These are phyloP conservation scores for Eristalis tenax DNA, from an alignment of 2,888 invertebrate genomes.

Conservation along the genomic window DNA sequence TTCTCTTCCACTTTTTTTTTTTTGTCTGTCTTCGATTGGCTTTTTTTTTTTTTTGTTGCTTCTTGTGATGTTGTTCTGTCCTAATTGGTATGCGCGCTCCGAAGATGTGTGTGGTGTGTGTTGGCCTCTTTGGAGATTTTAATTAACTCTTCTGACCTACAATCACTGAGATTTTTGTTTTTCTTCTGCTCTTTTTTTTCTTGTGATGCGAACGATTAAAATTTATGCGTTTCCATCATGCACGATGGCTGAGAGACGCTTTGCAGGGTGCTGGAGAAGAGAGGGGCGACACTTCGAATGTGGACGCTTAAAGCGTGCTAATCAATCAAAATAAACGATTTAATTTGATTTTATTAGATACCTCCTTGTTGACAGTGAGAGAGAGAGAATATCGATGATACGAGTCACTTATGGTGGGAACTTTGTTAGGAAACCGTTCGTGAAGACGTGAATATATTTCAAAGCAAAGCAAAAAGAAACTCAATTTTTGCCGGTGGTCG, in stretches of 20 bases:
- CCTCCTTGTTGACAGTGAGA: background rate
- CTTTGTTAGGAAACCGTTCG: background rate
- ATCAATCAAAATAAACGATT: constrained; percentile 61
- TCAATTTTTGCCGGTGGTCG: background rate
- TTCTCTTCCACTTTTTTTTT: background rate
- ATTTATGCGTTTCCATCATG: constrained; percentile 27
- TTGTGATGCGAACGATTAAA: constrained; percentile 49
- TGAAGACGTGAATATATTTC: background rate
- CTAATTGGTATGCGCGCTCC: constrained; percentile 57
- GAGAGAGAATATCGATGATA: background rate
- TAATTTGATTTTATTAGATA: constrained; percentile 46
- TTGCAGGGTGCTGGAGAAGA: background rate
- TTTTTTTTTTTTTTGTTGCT: background rate
- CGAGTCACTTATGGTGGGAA: background rate
- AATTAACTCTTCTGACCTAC: constrained; percentile 67
- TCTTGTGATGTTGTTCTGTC: constrained; percentile 25
- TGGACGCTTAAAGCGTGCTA: constrained; percentile 32
- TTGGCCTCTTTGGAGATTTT: constrained; percentile 45
- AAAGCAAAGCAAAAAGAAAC: background rate
- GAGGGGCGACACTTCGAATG: background rate
- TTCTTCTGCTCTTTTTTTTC: too few species aligned
- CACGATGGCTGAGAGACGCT: background rate
- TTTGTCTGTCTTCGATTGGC: background rate
- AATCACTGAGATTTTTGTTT: constrained; percentile 44
- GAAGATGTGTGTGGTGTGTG: background rate